phyloP scores from a whole-genome alignment of 2,113 vertebrate genomes.

The Gallinago media region DNA sequence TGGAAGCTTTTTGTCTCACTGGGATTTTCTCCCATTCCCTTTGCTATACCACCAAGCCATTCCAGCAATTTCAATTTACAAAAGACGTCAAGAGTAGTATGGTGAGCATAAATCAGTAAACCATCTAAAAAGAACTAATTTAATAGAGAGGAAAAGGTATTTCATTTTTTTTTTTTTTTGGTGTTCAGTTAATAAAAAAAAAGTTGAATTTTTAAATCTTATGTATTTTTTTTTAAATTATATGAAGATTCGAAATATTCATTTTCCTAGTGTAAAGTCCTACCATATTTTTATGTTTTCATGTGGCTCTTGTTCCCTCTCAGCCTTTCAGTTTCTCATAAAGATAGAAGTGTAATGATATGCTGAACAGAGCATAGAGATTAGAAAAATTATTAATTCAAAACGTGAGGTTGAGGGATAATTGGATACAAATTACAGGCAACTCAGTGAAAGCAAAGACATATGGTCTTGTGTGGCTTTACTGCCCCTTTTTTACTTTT shows the following conservation, averaged over 20 bases:
- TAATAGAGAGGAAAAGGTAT: neutral
- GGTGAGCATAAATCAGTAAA: neutral
- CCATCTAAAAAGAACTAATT: neutral
- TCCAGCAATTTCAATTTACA: neutral
- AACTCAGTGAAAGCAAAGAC: neutral
- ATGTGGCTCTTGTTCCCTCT: neutral
- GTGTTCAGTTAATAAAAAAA: neutral
- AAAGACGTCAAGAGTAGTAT: neutral
- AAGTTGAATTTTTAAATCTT: neutral
- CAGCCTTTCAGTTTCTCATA: neutral
- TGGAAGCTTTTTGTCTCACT: conserved; percentile 5
- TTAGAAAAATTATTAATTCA: too few relatives aligned
- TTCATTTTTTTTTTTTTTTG: neutral
- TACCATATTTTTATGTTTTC: neutral
- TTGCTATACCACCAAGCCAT: neutral
- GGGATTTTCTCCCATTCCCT: conserved; percentile 11
- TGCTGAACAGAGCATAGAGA: neutral
- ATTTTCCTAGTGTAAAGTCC: neutral
- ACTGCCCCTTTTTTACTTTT: neutral
- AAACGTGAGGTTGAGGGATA: too few relatives aligned
- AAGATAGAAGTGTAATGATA: neutral
- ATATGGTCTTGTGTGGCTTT: neutral
- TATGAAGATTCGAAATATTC: neutral
- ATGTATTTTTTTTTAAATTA: neutral
- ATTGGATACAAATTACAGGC: too few relatives aligned